Evolutionary conservation across 2,797 vertebrate species (phyloP).

Genomic region (Astyanax mexicanus): DNA sequence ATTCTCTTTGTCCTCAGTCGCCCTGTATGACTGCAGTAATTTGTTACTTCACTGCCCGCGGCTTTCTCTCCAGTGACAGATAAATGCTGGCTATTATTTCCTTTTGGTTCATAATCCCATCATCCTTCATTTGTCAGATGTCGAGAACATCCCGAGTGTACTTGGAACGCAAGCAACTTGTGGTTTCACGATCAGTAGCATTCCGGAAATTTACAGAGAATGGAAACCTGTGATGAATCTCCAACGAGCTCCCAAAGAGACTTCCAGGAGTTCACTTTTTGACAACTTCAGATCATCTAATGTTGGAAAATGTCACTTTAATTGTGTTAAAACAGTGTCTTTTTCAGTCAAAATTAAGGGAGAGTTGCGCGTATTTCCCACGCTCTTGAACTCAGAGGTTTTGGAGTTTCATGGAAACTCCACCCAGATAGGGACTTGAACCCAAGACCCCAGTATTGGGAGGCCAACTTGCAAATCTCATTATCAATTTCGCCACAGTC

Average conservation of each 20-base stretch:
- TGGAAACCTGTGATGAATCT: not conserved
- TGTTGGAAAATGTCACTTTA: not conserved
- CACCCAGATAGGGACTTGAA: no score
- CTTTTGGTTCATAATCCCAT: not conserved
- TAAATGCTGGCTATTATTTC: conserved; percentile 3
- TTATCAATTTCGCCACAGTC: no score
- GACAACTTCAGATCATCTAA: not conserved
- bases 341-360: no score
- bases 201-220: not conserved
- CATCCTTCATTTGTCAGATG: not conserved
- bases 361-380: no score
- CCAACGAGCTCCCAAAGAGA: not conserved
- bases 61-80: conserved; percentile 19
- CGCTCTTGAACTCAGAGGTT: no score
- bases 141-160: not conserved
- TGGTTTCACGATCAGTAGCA: not conserved
- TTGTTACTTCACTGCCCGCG: not conserved
- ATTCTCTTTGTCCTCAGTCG: no score
- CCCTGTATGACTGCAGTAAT: not conserved
- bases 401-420: no score
- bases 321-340: not conserved
- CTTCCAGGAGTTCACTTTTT: not conserved
- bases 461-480: no score
- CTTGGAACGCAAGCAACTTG: not conserved
- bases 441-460: no score